A percentile compares a stretch with the other conserved stretches of the same genome.
Conservation (phyloP, 2,797 vertebrate genomes). For the Potorous gilbertii region DNA sequence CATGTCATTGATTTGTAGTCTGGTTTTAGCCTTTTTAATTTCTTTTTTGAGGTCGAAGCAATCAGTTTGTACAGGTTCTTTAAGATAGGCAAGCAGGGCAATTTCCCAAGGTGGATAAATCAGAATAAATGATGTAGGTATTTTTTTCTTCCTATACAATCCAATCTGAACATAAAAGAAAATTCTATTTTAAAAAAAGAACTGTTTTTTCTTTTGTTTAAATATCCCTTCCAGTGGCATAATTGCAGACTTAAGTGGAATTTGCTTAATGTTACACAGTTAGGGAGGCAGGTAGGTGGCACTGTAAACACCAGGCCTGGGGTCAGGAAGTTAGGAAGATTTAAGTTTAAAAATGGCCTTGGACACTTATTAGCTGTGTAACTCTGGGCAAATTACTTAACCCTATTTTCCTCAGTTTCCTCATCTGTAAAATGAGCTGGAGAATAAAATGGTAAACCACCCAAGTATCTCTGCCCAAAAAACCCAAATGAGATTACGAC, state of each 20-base stretch:
- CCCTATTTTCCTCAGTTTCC: neutral
- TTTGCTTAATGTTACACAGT: conserved; percentile 58
- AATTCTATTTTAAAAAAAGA: conserved; percentile 27
- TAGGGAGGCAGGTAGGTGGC: neutral
- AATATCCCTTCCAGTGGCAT: conserved; percentile 67
- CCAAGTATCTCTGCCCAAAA: neutral
- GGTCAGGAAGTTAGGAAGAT: no score
- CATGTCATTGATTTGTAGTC: conserved; percentile 60
- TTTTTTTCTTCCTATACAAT: conserved; percentile 67
- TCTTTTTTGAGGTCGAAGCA: conserved; percentile 6
- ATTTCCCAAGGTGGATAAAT: conserved; percentile 55
- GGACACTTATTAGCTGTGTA: neutral
- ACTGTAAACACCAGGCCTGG: neutral
- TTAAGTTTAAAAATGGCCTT: neutral
- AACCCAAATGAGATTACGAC: neutral
- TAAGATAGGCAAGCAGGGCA: conserved; percentile 57
- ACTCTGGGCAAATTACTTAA: neutral
- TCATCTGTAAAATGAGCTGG: neutral
- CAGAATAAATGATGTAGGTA: conserved; percentile 55
- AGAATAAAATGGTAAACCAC: neutral
- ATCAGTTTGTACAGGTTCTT: conserved; percentile 41
- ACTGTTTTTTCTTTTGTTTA: conserved; percentile 20
- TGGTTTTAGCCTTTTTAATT: conserved; percentile 37
- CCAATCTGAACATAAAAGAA: conserved; percentile 60
- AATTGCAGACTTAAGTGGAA: conserved; percentile 10